Conservation (phyloP, 1,140 invertebrate species). For the Asobara japonica region DNA sequence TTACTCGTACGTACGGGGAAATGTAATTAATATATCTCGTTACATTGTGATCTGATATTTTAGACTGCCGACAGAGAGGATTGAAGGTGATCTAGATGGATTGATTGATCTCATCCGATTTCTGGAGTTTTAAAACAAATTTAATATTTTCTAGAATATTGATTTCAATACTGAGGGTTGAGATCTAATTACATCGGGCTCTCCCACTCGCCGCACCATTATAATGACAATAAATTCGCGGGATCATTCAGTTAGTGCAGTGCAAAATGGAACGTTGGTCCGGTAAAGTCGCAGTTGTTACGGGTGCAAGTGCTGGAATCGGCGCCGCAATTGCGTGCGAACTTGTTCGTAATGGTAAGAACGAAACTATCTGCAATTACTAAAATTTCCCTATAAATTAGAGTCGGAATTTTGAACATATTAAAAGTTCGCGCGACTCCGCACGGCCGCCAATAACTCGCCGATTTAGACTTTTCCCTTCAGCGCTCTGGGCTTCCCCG, state of each 20-base stretch:
- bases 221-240: not conserved
- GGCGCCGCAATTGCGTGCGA: constrained; percentile 61
- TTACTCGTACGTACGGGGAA: too few species aligned
- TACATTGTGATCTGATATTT: not conserved
- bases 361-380: not conserved
- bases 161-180: constrained; percentile 37
- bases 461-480: too few species aligned
- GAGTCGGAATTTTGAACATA: not conserved
- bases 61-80: too few species aligned
- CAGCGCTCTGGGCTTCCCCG: too few species aligned
- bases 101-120: not conserved
- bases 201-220: not conserved
- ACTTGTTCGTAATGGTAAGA: constrained; percentile 63
- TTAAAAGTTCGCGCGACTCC: not conserved
- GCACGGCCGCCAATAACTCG: too few species aligned
- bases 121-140: not conserved
- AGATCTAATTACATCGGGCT: constrained; percentile 24
- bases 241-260: constrained; percentile 29
- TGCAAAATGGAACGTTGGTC: constrained; percentile 68
- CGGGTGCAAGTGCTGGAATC: constrained; percentile 72
- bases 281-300: constrained; percentile 72
- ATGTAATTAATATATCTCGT: too few species aligned
- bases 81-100: not conserved
- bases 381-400: not conserved
- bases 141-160: constrained; percentile 15